phyloP scores from a whole-genome alignment of 2,797 vertebrate species.

The Aotus griseimembra region DNA sequence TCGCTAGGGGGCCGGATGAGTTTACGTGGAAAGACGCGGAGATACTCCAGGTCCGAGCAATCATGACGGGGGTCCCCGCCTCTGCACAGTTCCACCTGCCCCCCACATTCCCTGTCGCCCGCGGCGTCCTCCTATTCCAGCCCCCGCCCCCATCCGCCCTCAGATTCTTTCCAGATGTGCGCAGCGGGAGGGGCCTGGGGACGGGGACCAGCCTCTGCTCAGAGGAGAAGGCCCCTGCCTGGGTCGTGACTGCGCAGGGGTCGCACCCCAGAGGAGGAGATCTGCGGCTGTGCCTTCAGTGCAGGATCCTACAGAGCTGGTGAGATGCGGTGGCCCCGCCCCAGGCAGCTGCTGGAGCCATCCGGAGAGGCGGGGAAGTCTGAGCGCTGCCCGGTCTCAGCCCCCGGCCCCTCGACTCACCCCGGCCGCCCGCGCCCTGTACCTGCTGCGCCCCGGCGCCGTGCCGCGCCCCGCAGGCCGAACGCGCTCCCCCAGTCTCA shows the following conservation, averaged over 20 bases:
- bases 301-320: background rate
- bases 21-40: background rate
- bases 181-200: constrained; percentile 21
- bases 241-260: background rate
- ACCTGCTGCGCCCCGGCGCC: constrained; percentile 65
- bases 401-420: background rate
- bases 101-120: constrained; percentile 67
- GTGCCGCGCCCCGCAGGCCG: background rate
- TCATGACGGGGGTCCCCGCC: background rate
- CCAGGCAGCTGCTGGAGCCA: background rate
- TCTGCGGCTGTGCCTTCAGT: background rate
- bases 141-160: background rate
- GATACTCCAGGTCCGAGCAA: background rate
- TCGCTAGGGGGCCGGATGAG: background rate
- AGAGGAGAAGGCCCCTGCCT: background rate
- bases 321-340: background rate
- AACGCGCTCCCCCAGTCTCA: constrained; percentile 11
- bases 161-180: constrained; percentile 78
- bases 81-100: constrained; percentile 66
- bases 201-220: background rate
- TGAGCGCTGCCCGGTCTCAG: background rate
- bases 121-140: constrained; percentile 50
- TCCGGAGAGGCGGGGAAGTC: background rate
- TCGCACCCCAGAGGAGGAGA: background rate
- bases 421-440: background rate